phyloP scores from a whole-genome alignment of 2,797 vertebrate genomes.

The Myotis planiceps region DNA sequence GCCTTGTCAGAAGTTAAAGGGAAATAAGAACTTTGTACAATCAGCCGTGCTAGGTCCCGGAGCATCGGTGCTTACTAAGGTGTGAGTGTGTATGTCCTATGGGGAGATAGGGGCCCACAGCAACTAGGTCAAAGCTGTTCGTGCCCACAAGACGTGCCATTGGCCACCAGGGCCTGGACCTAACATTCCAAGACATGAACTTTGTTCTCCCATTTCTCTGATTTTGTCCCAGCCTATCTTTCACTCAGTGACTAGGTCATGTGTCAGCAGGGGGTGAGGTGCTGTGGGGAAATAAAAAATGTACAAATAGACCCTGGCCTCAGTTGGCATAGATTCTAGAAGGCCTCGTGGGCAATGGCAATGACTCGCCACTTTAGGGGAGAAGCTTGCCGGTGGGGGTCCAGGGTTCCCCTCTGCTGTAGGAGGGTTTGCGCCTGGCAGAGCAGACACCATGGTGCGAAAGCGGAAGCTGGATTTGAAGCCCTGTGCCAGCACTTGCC shows the following conservation, averaged over 20 bases:
- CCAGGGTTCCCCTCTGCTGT: background rate
- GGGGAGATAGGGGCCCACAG: background rate
- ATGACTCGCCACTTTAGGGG: background rate
- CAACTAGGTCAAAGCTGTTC: background rate
- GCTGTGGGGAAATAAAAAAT: background rate
- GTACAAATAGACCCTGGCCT: background rate
- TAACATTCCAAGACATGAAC: background rate
- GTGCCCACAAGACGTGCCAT: accelerated
- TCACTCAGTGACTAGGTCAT: background rate
- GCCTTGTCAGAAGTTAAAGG: background rate
- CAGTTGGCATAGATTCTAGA: background rate
- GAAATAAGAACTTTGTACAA: background rate
- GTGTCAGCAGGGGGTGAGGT: background rate
- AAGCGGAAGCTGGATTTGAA: background rate
- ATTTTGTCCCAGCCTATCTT: background rate
- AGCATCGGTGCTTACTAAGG: background rate
- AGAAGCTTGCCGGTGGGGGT: background rate
- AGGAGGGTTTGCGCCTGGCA: background rate
- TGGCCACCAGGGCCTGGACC: background rate
- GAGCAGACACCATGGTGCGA: accelerated
- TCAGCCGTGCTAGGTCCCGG: background rate
- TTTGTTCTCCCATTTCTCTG: background rate
- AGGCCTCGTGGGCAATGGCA: background rate
- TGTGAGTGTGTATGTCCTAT: background rate
- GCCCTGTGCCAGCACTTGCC: background rate